Base-by-base conservation (phyloP, 1,140 invertebrate species). In the Vollenhovia emeryi region DNA sequence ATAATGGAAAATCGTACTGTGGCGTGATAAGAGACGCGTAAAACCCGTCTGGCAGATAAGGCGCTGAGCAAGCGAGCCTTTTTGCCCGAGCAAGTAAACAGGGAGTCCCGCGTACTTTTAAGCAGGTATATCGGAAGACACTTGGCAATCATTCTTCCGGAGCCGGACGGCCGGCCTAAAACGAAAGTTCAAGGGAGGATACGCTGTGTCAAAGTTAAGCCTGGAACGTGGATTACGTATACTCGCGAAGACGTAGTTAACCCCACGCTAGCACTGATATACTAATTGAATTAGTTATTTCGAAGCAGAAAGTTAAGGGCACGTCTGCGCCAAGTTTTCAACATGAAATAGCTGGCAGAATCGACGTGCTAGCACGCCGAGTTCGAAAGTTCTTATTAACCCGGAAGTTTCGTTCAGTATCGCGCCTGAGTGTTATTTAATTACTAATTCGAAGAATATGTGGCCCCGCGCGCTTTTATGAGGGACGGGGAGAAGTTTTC, bases 271-370 rank as follows among this genome's bases (percentile, higher is more conserved):
- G 73, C 83, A 76, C 86, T 89, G 89, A 90, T 89, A 90, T 87
- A 90, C 89, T 90, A 90, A 90, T 90, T 90, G 89, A 90, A 90
- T 90, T 90, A 90, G 89, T 90, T 90, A 90, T 90, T 90, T 90
- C 89, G 89, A 90, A 87, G 86, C 88, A 59, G 89, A 90, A 90
- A 90, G 89, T 90, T 87, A 87, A 90, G 86, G 86, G 86, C 88
- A 86, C 88, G 86, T 90, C 88, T 90, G 76, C 86, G 71, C 85
- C 73, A 90, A 90, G 88, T 90, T 90, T 90, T 89, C 89, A 90
- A 90, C 71, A 79, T 87, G 89, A 89, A 90, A 90, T 89, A 90
- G 88, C 86, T 85, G 75, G 83, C 86, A 85, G 89, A 89, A 90
- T 90, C 89, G 89, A 90, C 89, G 88, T 87, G 85, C 85, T 86